phyloP scores from a whole-genome alignment of 1,140 invertebrate species.

The Drosophila kepulauana region DNA sequence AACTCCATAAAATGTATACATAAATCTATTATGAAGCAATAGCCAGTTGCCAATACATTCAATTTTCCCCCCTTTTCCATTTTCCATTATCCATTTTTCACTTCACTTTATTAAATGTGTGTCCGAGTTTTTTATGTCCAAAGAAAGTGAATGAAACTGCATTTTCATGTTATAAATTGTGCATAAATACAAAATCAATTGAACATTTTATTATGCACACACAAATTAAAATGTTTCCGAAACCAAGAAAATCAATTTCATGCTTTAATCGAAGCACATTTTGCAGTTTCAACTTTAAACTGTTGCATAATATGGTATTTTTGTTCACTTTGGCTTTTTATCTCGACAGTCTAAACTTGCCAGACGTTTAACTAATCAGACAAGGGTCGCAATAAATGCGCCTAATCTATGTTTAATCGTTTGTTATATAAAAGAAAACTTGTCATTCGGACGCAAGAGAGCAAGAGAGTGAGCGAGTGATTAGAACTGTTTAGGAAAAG shows the following conservation, averaged over 20 bases:
- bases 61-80: slow-evolving; percentile 44
- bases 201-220: slow-evolving; percentile 1
- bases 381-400: background rate
- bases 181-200: slow-evolving; percentile 22
- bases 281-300: background rate
- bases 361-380: slow-evolving; percentile 1
- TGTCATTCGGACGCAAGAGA: background rate
- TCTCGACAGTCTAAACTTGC: background rate
- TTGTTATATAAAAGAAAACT: slow-evolving; percentile 1
- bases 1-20: slow-evolving; percentile 63
- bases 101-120: slow-evolving; percentile 47
- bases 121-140: slow-evolving; percentile 11
- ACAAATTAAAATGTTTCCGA: background rate
- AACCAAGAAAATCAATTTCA: background rate
- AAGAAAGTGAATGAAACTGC: slow-evolving; percentile 23
- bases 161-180: slow-evolving; percentile 17
- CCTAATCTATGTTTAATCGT: slow-evolving; percentile 7
- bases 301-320: background rate
- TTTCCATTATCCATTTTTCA: slow-evolving; percentile 53
- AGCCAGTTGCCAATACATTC: slow-evolving; percentile 30
- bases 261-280: background rate
- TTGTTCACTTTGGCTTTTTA: background rate
- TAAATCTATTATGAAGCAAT: slow-evolving; percentile 58
- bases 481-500: slow-evolving; percentile 5
- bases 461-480: background rate